These are phyloP conservation scores for Bibio marci DNA, from an alignment of 2,888 invertebrate genomes.

Conservation along the genomic window DNA sequence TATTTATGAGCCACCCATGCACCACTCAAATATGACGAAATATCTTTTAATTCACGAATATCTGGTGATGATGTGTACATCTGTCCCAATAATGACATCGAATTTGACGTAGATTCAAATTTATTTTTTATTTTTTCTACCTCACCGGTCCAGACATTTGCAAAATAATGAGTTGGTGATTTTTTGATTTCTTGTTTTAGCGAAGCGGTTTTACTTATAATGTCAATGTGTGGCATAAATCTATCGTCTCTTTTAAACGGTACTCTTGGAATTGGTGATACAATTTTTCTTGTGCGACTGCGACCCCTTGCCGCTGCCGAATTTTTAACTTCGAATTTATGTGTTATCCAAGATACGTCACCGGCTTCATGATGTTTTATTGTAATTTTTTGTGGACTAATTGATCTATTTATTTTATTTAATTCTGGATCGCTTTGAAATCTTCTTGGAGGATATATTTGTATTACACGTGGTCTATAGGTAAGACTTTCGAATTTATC, in stretches of 20 bases:
- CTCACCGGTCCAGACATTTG: conserved; percentile 33
- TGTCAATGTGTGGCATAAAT: conserved; percentile 75
- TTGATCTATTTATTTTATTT: conserved; percentile 23
- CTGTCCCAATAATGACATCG: conserved; percentile 49
- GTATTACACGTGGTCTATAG: conserved; percentile 15
- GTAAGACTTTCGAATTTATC: conserved; percentile 48
- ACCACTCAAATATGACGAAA: conserved; percentile 60
- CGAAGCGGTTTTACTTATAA: conserved; percentile 72
- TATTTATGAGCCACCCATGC: conserved; percentile 68
- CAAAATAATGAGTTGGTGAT: conserved; percentile 26
- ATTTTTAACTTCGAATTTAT: conserved; percentile 36
- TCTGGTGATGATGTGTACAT: conserved; percentile 70
- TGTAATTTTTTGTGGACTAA: conserved; percentile 19
- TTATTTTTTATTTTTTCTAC: conserved; percentile 54
- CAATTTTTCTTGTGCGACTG: conserved; percentile 30
- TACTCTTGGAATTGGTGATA: conserved; percentile 45
- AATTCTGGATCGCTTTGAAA: conserved; percentile 69
- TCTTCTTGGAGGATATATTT: conserved; percentile 33
- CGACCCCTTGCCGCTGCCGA: conserved; percentile 31
- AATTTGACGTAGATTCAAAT: conserved; percentile 43
- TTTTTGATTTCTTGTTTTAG: conserved; percentile 35
- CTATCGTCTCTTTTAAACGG: conserved; percentile 50
- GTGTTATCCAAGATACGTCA: conserved; percentile 41
- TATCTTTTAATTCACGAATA: conserved; percentile 55
- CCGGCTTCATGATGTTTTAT: conserved; percentile 34